A percentile compares a stretch with the other conserved stretches of the same genome.
These are phyloP conservation scores for Melanophora roralis DNA, from an alignment of 2,888 invertebrate genomes.

Conservation along the genomic window DNA sequence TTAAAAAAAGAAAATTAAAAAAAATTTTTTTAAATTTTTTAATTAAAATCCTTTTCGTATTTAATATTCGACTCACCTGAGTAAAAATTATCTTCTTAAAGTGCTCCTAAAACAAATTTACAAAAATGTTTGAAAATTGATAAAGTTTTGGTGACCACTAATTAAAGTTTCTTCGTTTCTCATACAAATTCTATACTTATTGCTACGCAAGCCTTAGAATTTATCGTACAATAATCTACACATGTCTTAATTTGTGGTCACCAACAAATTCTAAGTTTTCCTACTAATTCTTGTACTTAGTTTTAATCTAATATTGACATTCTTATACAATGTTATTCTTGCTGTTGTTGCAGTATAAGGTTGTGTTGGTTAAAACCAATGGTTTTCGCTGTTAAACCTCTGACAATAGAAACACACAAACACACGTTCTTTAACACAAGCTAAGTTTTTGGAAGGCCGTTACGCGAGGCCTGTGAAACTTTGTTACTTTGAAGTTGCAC, in stretches of 20 bases:
- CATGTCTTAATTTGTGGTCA: conserved; percentile 36
- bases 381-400: conserved; percentile 29
- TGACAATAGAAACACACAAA: background rate
- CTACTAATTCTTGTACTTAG: conserved; percentile 32
- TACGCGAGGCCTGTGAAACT: no score
- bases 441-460: background rate
- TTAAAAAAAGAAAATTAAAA: no score
- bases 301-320: conserved; percentile 34
- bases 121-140: conserved; percentile 35
- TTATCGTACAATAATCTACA: background rate
- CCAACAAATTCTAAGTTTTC: conserved; percentile 7
- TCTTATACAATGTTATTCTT: background rate
- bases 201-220: background rate
- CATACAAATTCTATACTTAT: background rate
- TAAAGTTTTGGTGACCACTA: conserved; percentile 18
- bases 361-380: conserved; percentile 4
- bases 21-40: no score
- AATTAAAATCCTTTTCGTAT: no score
- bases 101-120: background rate
- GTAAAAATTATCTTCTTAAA: no score
- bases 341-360: background rate
- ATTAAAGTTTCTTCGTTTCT: conserved; percentile 13
- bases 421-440: no score
- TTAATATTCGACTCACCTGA: no score
- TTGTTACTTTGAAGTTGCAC: no score